Evolutionary conservation across 2,113 vertebrate species (phyloP).

Genomic region (Erythrolamprus reginae): DNA sequence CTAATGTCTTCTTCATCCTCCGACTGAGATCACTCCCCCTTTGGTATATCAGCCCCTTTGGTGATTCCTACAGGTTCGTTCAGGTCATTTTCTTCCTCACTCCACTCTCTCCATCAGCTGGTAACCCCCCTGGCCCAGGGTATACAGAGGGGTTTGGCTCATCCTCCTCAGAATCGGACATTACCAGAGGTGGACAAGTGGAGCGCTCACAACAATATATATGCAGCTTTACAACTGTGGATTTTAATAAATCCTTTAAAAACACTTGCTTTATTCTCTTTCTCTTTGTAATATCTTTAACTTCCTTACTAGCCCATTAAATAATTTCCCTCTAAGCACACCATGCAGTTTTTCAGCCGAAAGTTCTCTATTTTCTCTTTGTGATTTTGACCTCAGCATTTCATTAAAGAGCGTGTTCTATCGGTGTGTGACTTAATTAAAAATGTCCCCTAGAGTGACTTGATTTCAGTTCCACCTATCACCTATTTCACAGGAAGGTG

Average conservation of each 20-base stretch:
- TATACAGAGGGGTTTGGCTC: no score
- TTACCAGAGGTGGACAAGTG: no score
- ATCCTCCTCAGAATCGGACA: no score
- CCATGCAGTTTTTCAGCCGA: not conserved
- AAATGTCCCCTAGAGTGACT: constrained; percentile 23
- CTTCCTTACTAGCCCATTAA: not conserved
- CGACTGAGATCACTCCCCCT: no score
- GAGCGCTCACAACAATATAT: no score
- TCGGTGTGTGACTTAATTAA: constrained; percentile 32
- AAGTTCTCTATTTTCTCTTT: not conserved
- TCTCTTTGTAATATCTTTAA: not conserved
- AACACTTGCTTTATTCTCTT: not conserved
- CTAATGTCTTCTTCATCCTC: no score
- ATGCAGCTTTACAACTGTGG: not conserved
- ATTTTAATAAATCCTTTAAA: not conserved
- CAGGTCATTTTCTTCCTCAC: no score
- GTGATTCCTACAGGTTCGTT: no score
- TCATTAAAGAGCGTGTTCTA: constrained; percentile 28
- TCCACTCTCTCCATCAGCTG: no score
- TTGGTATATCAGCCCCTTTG: no score
- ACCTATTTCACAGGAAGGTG: not conserved
- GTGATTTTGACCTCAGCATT: constrained; percentile 26
- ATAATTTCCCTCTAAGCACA: not conserved
- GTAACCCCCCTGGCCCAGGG: no score
- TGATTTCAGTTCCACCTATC: not conserved